A percentile compares a stretch with the other conserved stretches of the same genome.
Evolutionary conservation across 2,797 vertebrate species (phyloP).

Genomic region (Heteromormyrus szaboi): DNA sequence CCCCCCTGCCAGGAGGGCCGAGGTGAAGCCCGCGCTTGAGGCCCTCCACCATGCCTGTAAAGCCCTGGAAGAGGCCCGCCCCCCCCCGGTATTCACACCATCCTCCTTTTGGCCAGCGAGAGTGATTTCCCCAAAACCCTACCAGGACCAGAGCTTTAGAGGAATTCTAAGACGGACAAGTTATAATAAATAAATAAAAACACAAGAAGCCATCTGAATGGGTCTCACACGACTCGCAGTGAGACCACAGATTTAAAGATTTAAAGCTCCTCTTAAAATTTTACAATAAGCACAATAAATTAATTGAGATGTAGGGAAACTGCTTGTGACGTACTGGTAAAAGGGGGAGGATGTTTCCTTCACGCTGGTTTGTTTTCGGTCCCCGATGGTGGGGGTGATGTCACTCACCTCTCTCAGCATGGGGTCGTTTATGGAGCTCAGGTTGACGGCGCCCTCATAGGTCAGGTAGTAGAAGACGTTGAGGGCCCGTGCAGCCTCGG

Average conservation of each 20-base stretch:
- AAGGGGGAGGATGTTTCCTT: neutral
- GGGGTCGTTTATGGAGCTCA: slow-evolving; percentile 83
- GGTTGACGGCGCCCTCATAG: slow-evolving; percentile 87
- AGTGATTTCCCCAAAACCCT: neutral
- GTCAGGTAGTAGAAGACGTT: slow-evolving; percentile 96
- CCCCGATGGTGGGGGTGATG: slow-evolving; percentile 36
- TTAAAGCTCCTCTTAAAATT: neutral
- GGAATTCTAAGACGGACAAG: neutral
- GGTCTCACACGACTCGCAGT: neutral
- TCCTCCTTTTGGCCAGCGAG: neutral
- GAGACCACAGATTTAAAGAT: neutral
- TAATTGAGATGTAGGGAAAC: neutral
- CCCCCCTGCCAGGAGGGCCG: neutral
- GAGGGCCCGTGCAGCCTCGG: slow-evolving; percentile 82
- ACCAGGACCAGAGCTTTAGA: neutral
- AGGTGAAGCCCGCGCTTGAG: neutral
- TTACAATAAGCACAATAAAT: neutral
- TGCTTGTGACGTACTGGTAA: neutral
- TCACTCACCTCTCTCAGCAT: slow-evolving; percentile 83
- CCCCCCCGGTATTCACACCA: neutral
- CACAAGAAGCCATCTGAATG: neutral
- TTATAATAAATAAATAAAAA: neutral
- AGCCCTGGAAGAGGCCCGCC: neutral
- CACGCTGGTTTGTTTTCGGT: neutral
- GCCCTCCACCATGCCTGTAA: neutral